These are phyloP conservation scores for Sinohyriopsis cumingii DNA, from an alignment of 2,888 invertebrate genomes.

Conservation along the genomic window DNA sequence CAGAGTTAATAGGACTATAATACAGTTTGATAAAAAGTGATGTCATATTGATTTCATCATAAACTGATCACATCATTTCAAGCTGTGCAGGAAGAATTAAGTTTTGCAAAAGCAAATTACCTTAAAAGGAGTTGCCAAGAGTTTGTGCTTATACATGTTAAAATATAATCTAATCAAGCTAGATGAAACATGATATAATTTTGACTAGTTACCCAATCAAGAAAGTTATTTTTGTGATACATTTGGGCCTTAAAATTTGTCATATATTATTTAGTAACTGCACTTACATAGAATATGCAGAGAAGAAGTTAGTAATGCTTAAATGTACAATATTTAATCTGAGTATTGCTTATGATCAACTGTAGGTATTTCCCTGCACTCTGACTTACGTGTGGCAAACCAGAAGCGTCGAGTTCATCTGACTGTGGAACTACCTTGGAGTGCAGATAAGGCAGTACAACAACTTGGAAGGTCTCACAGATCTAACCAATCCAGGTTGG, in stretches of 20 bases:
- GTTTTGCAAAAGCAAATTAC: too few species aligned
- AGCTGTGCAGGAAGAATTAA: too few species aligned
- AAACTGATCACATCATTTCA: too few species aligned
- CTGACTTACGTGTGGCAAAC: slow-evolving; percentile 62
- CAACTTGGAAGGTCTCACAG: slow-evolving; percentile 70
- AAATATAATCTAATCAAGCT: too few species aligned
- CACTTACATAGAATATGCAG: background rate
- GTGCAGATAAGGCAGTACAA: slow-evolving; percentile 71
- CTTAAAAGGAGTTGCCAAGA: too few species aligned
- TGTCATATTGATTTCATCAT: too few species aligned
- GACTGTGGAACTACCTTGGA: slow-evolving; percentile 70
- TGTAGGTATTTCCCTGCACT: slow-evolving; percentile 69
- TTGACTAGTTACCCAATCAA: background rate
- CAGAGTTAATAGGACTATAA: too few species aligned
- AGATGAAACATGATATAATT: too few species aligned
- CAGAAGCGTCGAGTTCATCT: slow-evolving; percentile 67
- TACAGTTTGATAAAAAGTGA: too few species aligned
- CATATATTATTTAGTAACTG: background rate
- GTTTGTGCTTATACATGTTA: too few species aligned
- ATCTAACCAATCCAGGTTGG: slow-evolving; percentile 67
- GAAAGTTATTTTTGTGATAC: background rate
- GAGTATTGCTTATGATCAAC: background rate
- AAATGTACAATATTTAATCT: background rate
- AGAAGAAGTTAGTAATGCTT: background rate
- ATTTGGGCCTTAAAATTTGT: background rate